Conservation (phyloP, 2,797 vertebrate genomes). For the Fratercula arctica region DNA sequence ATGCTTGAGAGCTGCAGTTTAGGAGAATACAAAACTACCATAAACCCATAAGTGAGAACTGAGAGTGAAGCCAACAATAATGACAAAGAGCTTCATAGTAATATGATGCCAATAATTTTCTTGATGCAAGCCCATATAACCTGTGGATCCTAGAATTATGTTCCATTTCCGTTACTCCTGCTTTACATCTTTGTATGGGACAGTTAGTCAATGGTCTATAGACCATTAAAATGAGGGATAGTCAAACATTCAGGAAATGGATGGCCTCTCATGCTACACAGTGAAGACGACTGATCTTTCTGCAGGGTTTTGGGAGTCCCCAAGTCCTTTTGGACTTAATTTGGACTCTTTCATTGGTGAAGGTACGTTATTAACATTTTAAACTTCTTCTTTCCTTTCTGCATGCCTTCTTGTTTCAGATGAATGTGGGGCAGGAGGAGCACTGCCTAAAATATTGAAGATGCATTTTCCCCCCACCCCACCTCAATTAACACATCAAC, state of each 20-base stretch:
- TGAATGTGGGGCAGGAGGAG: background rate
- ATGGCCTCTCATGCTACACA: background rate
- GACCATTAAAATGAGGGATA: slow-evolving; percentile 34
- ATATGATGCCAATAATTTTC: slow-evolving; percentile 36
- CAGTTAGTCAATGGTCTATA: slow-evolving; percentile 52
- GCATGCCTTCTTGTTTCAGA: background rate
- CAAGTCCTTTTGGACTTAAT: background rate
- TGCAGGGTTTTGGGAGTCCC: background rate
- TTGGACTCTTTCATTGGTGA: background rate
- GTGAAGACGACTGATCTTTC: background rate
- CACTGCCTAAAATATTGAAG: background rate
- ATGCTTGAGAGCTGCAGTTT: background rate
- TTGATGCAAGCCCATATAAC: background rate
- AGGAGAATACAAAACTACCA: background rate
- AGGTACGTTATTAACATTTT: background rate
- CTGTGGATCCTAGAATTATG: slow-evolving; percentile 36
- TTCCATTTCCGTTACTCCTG: slow-evolving; percentile 34
- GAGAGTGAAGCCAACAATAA: background rate
- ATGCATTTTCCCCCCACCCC: background rate
- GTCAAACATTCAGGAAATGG: background rate
- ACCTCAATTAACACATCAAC: background rate
- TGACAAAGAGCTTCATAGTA: slow-evolving; percentile 1
- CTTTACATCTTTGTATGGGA: slow-evolving; percentile 49
- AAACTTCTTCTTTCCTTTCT: background rate
- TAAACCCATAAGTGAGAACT: background rate